Evolutionary conservation across 1,140 invertebrate species (phyloP), one percentile per base, ranked within the genome.

Genomic region (Achatina immaculata): DNA sequence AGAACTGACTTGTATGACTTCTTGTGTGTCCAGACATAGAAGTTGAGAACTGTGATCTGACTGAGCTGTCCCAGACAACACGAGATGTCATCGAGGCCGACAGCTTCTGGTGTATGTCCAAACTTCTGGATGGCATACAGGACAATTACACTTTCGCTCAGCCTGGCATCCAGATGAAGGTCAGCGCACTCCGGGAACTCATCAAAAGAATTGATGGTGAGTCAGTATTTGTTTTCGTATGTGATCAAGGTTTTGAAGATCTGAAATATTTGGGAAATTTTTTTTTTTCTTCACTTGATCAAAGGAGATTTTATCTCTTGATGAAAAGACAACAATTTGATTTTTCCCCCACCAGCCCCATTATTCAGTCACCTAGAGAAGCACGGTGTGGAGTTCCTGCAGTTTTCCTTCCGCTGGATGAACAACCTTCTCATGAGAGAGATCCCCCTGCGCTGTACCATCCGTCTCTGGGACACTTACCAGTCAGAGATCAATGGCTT

Each of bases 111-210:
- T 99, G 98, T 91, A 94, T 99, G 80, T 98, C 97, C 1, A 98
- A 98, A 90, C 96, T 99, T 88, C 93, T 99, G 38, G 98, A 99
- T 92, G 97, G 97, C 83, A 99, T 99, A 87, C 98, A 99, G 92
- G 97, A 99, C 92, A 99, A 99, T 93, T 99, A 99, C 91, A 99
- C 99, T 86, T 99, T 99, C 94, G 98, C 98, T 87, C 98, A 99
- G 93, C 95, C 99, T 83, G 98, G 98, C 40, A 99, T 99, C 88
- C 98, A 99, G 90, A 95, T 95, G 86, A 99, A 99, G 94, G 96
- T 95, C 16, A 93, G 93, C 76, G 93, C 94, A 92, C 93, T 99
- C 62, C 96, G 98, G 90, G 97, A 99, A 91, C 93, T 99, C 24
- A 97, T 99, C 87, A 95, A 97, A 88, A 94, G 98, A 91, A 98